Evolutionary conservation across 2,113 vertebrate species (phyloP).

Genomic region (Pogona vitticeps): DNA sequence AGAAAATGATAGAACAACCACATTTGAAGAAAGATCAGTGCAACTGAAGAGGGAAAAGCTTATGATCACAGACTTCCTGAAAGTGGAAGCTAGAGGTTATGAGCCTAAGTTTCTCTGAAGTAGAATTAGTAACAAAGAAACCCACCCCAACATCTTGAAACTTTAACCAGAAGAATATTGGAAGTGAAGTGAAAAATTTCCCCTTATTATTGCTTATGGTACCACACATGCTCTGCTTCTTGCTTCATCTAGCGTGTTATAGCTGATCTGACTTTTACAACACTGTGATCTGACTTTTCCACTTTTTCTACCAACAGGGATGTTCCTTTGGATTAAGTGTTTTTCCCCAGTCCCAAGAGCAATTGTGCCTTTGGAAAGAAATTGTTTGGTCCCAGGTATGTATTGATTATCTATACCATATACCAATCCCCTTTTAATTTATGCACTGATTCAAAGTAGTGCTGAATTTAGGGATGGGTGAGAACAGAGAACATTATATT

Average conservation of each 20-base stretch:
- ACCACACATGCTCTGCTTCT: too few relatives aligned
- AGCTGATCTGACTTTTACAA: neutral
- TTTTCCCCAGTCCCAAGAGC: too few relatives aligned
- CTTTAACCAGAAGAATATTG: constrained; percentile 11
- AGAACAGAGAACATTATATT: too few relatives aligned
- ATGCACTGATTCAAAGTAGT: too few relatives aligned
- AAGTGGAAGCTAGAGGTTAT: neutral
- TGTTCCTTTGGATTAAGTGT: too few relatives aligned
- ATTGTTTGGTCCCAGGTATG: too few relatives aligned
- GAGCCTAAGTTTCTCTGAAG: constrained; percentile 11
- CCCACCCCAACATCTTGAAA: neutral
- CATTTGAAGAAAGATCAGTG: neutral
- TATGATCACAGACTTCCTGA: neutral
- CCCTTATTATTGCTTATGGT: neutral
- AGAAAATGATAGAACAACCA: neutral
- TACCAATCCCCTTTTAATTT: too few relatives aligned
- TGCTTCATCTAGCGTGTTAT: neutral
- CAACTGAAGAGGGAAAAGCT: neutral
- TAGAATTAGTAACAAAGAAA: neutral
- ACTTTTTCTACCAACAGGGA: neutral
- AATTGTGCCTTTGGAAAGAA: too few relatives aligned
- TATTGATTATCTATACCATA: too few relatives aligned
- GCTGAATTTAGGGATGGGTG: too few relatives aligned
- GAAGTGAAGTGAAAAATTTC: neutral
- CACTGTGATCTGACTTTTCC: neutral